Evolutionary conservation across 37 sponge, comb jelly and placozoan species (phyloP).

Genomic region (Cliona cf. orientalis): DNA sequence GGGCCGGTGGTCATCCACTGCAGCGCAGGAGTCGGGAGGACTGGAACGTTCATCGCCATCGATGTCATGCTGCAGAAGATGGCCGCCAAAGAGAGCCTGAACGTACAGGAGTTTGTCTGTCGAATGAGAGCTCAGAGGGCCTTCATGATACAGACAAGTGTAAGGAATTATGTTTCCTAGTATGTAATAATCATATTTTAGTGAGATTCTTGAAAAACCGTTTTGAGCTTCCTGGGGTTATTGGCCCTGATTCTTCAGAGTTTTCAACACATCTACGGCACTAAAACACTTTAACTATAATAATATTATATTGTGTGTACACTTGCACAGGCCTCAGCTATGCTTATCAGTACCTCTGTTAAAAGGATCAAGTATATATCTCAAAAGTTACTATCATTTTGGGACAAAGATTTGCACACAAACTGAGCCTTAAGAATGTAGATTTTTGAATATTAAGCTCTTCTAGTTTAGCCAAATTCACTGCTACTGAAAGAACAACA

Average conservation of each 20-base stretch:
- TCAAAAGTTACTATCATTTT: too few species aligned
- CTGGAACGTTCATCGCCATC: constrained; percentile 79
- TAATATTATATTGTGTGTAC: too few species aligned
- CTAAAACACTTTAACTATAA: too few species aligned
- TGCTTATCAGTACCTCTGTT: too few species aligned
- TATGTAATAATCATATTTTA: neutral
- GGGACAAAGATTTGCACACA: neutral
- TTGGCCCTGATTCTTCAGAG: too few species aligned
- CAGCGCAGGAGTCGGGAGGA: constrained; percentile 87
- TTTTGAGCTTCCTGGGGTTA: neutral
- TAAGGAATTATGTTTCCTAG: constrained; percentile 12
- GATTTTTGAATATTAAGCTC: neutral
- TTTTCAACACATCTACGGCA: too few species aligned
- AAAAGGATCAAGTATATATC: too few species aligned
- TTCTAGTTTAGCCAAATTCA: neutral
- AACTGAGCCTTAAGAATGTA: neutral
- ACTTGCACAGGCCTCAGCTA: too few species aligned
- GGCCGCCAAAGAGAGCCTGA: constrained; percentile 10
- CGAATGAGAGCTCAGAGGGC: constrained; percentile 69
- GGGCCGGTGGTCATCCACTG: constrained; percentile 82
- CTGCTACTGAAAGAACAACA: neutral
- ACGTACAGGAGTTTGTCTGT: constrained; percentile 60
- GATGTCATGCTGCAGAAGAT: constrained; percentile 62
- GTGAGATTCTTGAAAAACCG: neutral
- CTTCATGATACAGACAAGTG: constrained; percentile 80